phyloP scores from a whole-genome alignment of 2,888 invertebrate genomes.

The Drosophila putrida region DNA sequence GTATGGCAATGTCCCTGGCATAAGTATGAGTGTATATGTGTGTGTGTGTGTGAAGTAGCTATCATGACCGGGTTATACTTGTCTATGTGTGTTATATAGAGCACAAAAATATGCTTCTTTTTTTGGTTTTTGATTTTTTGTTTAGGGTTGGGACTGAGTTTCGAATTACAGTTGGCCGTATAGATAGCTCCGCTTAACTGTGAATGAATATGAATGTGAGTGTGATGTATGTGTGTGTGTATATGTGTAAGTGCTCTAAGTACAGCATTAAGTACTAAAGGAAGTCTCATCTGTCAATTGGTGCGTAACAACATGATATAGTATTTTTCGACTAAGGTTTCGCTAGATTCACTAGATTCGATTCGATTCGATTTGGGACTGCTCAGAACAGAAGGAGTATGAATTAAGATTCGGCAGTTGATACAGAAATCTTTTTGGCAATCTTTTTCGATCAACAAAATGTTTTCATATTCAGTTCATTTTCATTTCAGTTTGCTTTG shows the following conservation, averaged over 20 bases:
- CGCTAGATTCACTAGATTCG: conserved; percentile 14
- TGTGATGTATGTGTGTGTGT: conserved; percentile 17
- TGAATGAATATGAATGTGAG: conserved; percentile 17
- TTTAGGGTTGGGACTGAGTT: conserved; percentile 21
- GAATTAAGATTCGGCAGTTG: conserved; percentile 85
- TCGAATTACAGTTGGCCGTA: conserved; percentile 30
- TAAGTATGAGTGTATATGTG: conserved; percentile 32
- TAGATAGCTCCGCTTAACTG: conserved; percentile 11
- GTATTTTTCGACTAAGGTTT: conserved; percentile 26
- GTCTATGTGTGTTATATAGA: conserved; percentile 60
- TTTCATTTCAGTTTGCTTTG: conserved; percentile 47
- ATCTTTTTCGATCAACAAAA: conserved; percentile 30
- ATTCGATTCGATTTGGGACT: conserved; percentile 53
- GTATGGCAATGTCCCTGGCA: conserved; percentile 32
- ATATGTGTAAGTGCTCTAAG: conserved; percentile 34
- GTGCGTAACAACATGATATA: conserved; percentile 15
- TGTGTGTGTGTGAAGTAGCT: conserved; percentile 32
- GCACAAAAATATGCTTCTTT: conserved; percentile 39
- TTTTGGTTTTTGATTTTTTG: conserved; percentile 17
- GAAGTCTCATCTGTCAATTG: conserved; percentile 18
- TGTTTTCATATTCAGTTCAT: conserved; percentile 27
- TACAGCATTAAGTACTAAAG: conserved; percentile 34
- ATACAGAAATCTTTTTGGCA: conserved; percentile 81
- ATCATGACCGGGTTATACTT: conserved; percentile 72
- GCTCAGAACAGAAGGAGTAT: conserved; percentile 84